Base-by-base conservation (phyloP, 2,888 invertebrate species). In the Isoperla grammatica region DNA sequence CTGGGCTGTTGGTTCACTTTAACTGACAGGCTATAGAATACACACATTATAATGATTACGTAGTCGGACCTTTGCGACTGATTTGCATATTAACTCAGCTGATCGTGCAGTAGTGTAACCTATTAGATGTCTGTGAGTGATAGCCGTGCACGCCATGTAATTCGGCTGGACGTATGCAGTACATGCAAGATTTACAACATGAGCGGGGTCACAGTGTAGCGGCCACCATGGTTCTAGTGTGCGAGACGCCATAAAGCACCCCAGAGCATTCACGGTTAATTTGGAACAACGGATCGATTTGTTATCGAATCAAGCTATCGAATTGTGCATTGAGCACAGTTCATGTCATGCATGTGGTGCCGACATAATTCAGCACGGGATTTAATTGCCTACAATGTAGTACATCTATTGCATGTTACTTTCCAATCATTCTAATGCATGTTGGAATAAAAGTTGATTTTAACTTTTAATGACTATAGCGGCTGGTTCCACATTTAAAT, bases 281-380 rank as follows among this genome's bases (percentile, higher is more conserved):
- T 37, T 15, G 19, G 17, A 22, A 15, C 35, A n/a, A 37, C 13
- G 39, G 39, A 53, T 53, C 53, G 53, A 53, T 53, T 39, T 39
- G 53, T 39, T 53, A 53, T 53, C 39, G 37, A 19, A 39, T 37
- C 20, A 37, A 53, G 37, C 53, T 19, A 53, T 53, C 53, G 53
- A 20, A 53, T 19, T 45, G 17, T 53, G 37, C 37, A 39, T 15
- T 53, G 37, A 37, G 39, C 17, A 19, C 17, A 13, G 17, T 53
- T 37, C 53, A 53, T 53, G 53, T 53, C 13, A n/a, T 53, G 53
- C 53, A 53, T 53, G 53, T 39, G 3, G 13, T 19, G 39, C 8
- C 37, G 39, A 53, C 53, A 53, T 37, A 20, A 53, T 39, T 53
- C 20, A 39, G 39, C 15, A 11, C 17, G 19, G 19, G n/a, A 17